These are phyloP conservation scores for Atrichornis clamosus DNA, from an alignment of 2,113 vertebrate species.

Conservation along the genomic window DNA sequence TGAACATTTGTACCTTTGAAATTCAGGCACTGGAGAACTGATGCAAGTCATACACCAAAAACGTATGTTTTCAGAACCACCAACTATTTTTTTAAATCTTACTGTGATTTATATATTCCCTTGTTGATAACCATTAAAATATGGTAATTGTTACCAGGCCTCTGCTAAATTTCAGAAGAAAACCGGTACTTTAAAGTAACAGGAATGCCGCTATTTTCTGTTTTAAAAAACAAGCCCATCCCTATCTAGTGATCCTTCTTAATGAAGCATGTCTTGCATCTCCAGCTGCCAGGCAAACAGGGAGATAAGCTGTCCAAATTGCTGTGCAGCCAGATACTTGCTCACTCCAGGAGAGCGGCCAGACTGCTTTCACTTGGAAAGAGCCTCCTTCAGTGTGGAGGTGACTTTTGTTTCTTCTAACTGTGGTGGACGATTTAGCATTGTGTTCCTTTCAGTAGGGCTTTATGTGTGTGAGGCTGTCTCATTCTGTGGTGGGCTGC, in stretches of 20 bases:
- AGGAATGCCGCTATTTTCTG: not conserved
- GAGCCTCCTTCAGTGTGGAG: not conserved
- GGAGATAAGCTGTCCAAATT: not conserved
- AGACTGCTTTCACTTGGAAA: not conserved
- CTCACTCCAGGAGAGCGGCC: constrained; percentile 9
- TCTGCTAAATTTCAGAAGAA: constrained; percentile 14
- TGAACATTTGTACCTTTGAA: not conserved
- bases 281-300: not conserved
- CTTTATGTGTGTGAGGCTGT: not conserved
- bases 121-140: constrained; percentile 36
- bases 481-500: not conserved
- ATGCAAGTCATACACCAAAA: not conserved
- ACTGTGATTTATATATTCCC: not conserved
- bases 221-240: not conserved
- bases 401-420: not conserved
- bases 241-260: constrained; percentile 24
- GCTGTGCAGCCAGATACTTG: not conserved
- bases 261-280: constrained; percentile 14
- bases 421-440: not conserved
- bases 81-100: not conserved
- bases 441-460: not conserved
- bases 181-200: constrained; percentile 18
- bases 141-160: constrained; percentile 24
- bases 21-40: not conserved
- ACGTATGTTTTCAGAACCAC: not conserved